Base-by-base conservation (phyloP, 2,797 vertebrate species). In the Manis pentadactyla region DNA sequence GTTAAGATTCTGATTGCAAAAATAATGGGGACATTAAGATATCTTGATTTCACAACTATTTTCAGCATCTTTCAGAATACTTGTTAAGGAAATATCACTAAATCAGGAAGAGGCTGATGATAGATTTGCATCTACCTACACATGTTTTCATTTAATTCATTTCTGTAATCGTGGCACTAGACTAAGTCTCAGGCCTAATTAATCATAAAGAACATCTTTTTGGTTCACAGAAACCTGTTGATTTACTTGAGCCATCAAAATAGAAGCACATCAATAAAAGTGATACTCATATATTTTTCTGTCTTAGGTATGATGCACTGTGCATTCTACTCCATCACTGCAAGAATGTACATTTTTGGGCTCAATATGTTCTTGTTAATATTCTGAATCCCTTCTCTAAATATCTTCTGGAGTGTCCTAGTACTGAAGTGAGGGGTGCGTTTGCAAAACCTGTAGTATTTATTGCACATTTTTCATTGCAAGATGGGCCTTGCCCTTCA, bases 281-380 rank as follows among this genome's bases (percentile, higher is more conserved):
- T 69, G 15, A 71, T 7, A n/a, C 17, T 78, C 19, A 4, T 37
- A 59, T 51, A 18, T 46, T 78, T 51, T 42, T 93, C 29, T 96
- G 0, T 98, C 98, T 63, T 97, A 99, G 99, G 99, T 99, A 99
- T 99, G 99, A 99, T 97, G 99, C 99, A 18, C 98, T 99, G 94
- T 99, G 99, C 98, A 99, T 99, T 98, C 99, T 99, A 77, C 99
- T 99, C 97, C 99, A 99, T 98, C 99, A 99, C 98, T 99, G 99
- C 99, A 99, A 99, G 99, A 99, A 99, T 99, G 99, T 99, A 98
- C 99, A 99, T 98, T 99, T 99, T 97, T 99, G 99, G 99, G 99
- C 99, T 99, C 99, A 99, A 99, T 99, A 99, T 0, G 99, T 99
- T 97, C 99, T 99, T 97, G 99, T 99, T 98, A 99, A 99, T 95